These are phyloP conservation scores for Pangasius mekongensis DNA, from an alignment of 2,797 vertebrate species.

Conservation along the genomic window DNA sequence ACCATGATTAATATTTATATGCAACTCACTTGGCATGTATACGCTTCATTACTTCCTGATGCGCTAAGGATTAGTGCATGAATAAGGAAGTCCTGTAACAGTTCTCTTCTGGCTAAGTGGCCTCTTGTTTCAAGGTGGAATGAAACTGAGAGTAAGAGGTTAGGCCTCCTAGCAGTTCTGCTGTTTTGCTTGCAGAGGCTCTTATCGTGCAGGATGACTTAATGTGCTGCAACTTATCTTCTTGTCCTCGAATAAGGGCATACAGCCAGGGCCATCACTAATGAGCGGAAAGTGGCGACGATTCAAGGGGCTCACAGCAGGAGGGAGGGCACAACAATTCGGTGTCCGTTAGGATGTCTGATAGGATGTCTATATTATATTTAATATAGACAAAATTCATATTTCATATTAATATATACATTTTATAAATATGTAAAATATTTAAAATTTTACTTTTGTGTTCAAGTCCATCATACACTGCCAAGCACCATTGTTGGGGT, in stretches of 20 bases:
- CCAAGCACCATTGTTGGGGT: background rate
- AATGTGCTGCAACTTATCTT: background rate
- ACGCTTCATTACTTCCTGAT: background rate
- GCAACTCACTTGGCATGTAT: background rate
- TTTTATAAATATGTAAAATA: too few relatives aligned
- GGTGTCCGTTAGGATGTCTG: background rate
- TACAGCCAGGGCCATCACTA: background rate
- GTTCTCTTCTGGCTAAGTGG: background rate
- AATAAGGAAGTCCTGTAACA: constrained; percentile 19
- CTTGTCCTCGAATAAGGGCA: background rate
- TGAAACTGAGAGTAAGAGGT: constrained; percentile 23
- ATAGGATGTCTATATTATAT: background rate
- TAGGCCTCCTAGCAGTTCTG: background rate
- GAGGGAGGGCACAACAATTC: background rate
- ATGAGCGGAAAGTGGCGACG: background rate
- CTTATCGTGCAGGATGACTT: constrained; percentile 1
- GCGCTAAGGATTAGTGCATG: background rate
- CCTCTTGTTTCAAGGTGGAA: background rate
- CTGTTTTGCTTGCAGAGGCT: background rate
- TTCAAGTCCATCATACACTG: background rate
- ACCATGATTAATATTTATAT: background rate
- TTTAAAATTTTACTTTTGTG: background rate
- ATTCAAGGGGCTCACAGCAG: background rate
- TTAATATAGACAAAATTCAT: background rate
- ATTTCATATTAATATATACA: too few relatives aligned